These are phyloP conservation scores for Sebastes matsubarae DNA, from an alignment of 2,797 vertebrate species.

Conservation along the genomic window DNA sequence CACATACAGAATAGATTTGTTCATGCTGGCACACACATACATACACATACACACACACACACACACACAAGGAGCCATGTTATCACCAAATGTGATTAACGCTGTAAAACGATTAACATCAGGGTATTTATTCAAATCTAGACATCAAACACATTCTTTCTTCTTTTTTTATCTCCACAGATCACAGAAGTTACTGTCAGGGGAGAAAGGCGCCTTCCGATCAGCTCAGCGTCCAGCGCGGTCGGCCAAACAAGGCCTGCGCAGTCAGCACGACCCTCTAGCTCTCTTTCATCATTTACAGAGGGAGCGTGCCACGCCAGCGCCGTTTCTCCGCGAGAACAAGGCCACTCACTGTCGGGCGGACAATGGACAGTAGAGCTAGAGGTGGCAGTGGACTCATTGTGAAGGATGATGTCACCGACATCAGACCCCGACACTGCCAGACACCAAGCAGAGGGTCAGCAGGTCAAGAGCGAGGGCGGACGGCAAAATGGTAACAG, in stretches of 20 bases:
- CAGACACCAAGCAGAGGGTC: constrained; percentile 50
- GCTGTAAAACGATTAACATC: constrained; percentile 66
- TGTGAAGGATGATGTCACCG: constrained; percentile 67
- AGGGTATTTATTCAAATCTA: constrained; percentile 69
- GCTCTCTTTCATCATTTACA: constrained; percentile 77
- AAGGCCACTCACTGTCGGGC: constrained; percentile 59
- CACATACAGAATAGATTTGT: constrained; percentile 4
- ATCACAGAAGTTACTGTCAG: constrained; percentile 72
- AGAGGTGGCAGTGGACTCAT: constrained; percentile 70
- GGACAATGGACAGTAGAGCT: constrained; percentile 68
- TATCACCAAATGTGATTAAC: constrained; percentile 65
- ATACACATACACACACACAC: constrained; percentile 14
- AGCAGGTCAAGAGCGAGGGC: constrained; percentile 58
- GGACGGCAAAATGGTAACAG: constrained; percentile 32
- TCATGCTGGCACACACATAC: not conserved
- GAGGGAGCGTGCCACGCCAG: constrained; percentile 74
- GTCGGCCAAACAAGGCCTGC: constrained; percentile 55
- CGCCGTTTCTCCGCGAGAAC: constrained; percentile 44
- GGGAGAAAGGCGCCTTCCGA: constrained; percentile 63
- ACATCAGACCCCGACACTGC: constrained; percentile 47
- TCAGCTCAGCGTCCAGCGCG: constrained; percentile 37
- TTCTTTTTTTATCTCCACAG: constrained; percentile 57
- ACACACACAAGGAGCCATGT: constrained; percentile 24
- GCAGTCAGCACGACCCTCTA: constrained; percentile 49
- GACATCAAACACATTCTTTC: constrained; percentile 73